Base-by-base conservation (phyloP, 2,113 vertebrate species). In the Coregonus clupeaformis region DNA sequence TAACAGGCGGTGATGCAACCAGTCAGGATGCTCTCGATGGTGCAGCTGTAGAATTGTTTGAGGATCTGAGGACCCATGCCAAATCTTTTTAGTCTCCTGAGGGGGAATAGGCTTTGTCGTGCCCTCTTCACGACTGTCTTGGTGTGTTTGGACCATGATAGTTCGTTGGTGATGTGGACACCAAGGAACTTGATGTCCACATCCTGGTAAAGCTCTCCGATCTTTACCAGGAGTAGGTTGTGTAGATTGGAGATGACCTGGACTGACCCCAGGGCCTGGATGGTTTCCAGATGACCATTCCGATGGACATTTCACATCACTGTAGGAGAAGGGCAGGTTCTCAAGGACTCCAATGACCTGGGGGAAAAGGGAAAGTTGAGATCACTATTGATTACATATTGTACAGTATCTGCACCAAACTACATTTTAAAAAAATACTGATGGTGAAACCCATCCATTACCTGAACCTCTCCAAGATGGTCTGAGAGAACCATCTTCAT, bases 261-360 rank as follows among this genome's bases (percentile, higher is more conserved):
- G 29, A 93, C 74, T 4, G 86, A 90, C 0, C 90, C 89, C 22
- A 80, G 60, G 4, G 85, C 82, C 72, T 87, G 80, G 2, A 93
- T 70, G 0, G 79, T 55, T 0, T 80, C 83, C 6, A 16, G 78
- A 0, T 13, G 49, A 22, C 93, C 92, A 0, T 87, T 87, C 45
- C 91, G 87, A 69, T 78, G 73, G 30, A 94, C 77, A 0, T 20
- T 81, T n/a, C 60, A 92, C 77, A 0, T 87, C 32, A 0, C 67
- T 72, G 69, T 90, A 69, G 0, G 69, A 87, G 60, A 80, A 80
- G 0, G 92, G 91, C 55, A 94, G 85, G 36, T 77, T 82, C 0
- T 80, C 83, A 14, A 78, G 82, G 63, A 93, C 85, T 63, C 69
- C 85, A 80, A 92, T 88, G 0, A 94, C 85, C 92, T 93, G 22